Conservation (phyloP, 2,113 vertebrate genomes). For the Chloebia gouldiae region DNA sequence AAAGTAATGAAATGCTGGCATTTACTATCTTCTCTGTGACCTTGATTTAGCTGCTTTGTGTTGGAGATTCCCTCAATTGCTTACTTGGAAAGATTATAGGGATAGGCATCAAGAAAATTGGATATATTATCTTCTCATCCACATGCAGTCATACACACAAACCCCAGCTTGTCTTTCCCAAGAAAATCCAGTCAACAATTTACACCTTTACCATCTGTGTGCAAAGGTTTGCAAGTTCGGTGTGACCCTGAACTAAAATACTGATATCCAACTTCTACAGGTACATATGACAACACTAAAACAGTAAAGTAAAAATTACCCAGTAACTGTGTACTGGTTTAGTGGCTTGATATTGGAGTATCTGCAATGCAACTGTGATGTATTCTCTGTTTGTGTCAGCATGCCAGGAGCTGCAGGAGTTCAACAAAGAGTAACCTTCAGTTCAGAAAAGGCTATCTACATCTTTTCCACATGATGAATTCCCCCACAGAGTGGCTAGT, state of each 20-base stretch:
- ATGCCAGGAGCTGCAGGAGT: neutral
- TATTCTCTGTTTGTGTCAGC: neutral
- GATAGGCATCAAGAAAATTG: neutral
- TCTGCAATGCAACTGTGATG: neutral
- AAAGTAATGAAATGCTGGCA: neutral
- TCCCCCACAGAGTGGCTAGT: neutral
- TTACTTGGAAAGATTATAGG: neutral
- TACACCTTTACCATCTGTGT: neutral
- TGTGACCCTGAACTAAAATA: neutral
- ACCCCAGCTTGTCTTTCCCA: neutral
- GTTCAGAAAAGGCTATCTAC: neutral
- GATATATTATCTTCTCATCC: neutral
- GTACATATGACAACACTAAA: neutral
- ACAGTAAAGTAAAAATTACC: neutral
- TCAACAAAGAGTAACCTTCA: neutral
- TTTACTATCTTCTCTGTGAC: neutral
- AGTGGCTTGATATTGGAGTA: neutral
- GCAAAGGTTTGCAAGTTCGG: neutral
- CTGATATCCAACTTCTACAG: neutral
- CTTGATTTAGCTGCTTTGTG: neutral
- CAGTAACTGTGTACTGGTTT: neutral
- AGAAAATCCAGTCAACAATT: neutral
- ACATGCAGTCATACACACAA: neutral
- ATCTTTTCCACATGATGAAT: slow-evolving; percentile 23
- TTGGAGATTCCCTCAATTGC: neutral